Conservation (phyloP, 2,797 vertebrate species). For the Phoeniculus purpureus region DNA sequence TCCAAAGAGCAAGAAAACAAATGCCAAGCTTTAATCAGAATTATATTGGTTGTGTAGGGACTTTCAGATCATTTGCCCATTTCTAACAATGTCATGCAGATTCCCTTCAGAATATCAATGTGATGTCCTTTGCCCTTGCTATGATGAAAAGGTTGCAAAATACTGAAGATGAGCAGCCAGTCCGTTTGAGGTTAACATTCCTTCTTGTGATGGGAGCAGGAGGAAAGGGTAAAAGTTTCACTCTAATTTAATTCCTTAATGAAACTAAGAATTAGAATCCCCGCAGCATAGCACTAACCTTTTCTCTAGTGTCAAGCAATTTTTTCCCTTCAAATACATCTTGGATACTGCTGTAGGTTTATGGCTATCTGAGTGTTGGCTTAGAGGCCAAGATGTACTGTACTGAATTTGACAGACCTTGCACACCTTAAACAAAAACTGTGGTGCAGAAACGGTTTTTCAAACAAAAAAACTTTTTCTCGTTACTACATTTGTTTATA, state of each 20-base stretch:
- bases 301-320: conserved; percentile 46
- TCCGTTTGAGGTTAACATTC: conserved; percentile 14
- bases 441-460: neutral
- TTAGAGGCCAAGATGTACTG: neutral
- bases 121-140: conserved; percentile 40
- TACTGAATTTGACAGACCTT: conserved; percentile 9
- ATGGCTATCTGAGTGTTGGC: neutral
- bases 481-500: neutral
- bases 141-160: conserved; percentile 44
- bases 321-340: conserved; percentile 24
- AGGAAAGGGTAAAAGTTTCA: conserved; percentile 41
- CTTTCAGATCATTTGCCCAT: conserved; percentile 49
- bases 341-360: conserved; percentile 19
- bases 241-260: conserved; percentile 72
- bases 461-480: neutral
- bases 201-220: neutral
- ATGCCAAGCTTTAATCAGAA: conserved; percentile 70
- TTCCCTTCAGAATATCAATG: conserved; percentile 50
- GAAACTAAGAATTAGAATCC: conserved; percentile 70
- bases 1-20: conserved; percentile 70
- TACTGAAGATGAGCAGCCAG: conserved; percentile 12
- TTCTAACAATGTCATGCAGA: conserved; percentile 46
- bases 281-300: conserved; percentile 28
- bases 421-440: neutral
- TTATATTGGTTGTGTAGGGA: conserved; percentile 20